Evolutionary conservation across 2,113 vertebrate species (phyloP).

Genomic region (Lycaon pictus): DNA sequence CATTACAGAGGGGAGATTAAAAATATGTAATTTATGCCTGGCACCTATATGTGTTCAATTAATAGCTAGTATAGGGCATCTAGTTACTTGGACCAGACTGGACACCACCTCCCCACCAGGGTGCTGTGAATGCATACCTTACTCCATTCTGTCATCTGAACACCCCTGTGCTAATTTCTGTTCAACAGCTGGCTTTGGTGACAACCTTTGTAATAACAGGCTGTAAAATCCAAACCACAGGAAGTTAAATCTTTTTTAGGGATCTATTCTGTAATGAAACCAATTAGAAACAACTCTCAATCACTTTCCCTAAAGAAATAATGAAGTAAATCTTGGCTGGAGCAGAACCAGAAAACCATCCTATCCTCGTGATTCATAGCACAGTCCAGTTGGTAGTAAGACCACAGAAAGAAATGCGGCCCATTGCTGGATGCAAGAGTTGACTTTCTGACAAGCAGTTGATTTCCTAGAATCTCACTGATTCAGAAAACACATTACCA

Average conservation of each 20-base stretch:
- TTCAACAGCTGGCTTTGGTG: neutral
- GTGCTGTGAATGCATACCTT: neutral
- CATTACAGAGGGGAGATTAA: neutral
- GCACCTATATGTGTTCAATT: neutral
- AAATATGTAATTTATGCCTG: neutral
- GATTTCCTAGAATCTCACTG: conserved; percentile 8
- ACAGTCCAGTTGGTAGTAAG: neutral
- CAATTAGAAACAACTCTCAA: neutral
- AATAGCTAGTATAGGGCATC: neutral
- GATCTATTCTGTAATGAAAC: neutral
- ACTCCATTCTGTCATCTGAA: neutral
- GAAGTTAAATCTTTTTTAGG: neutral
- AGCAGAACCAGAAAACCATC: neutral
- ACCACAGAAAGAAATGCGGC: neutral
- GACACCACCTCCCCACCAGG: neutral
- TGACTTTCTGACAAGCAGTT: neutral
- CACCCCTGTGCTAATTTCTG: neutral
- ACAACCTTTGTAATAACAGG: neutral
- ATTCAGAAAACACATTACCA: neutral
- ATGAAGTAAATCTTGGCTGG: neutral
- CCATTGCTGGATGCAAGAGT: neutral
- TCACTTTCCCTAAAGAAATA: neutral
- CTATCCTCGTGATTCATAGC: neutral
- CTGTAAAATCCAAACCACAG: conserved; percentile 27
- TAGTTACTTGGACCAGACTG: neutral